A percentile compares a stretch with the other conserved stretches of the same genome.
phyloP scores from a whole-genome alignment of 53 echinoderm and acorn worm species.

The Mesocentrotus franciscanus region DNA sequence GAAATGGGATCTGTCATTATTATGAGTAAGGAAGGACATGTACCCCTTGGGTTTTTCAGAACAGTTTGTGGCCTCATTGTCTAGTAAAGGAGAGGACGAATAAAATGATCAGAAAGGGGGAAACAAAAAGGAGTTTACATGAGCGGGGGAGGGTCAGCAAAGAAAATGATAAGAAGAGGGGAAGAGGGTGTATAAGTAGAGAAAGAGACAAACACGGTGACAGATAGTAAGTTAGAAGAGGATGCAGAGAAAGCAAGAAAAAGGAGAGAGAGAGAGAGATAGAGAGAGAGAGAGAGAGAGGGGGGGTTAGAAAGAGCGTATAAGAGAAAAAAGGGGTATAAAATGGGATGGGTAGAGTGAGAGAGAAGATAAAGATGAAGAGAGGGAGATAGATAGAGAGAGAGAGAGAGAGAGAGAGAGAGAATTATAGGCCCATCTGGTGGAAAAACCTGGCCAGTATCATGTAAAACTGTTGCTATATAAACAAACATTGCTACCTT shows the following conservation, averaged over 20 bases:
- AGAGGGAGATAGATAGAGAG: too few relatives aligned
- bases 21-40: constrained; percentile 10
- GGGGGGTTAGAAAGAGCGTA: background rate
- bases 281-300: background rate
- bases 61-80: background rate
- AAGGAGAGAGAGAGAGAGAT: background rate
- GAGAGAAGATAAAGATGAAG: too few relatives aligned
- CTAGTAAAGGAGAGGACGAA: background rate
- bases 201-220: too few relatives aligned
- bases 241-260: background rate
- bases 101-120: background rate
- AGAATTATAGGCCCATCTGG: background rate
- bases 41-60: background rate
- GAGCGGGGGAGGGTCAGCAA: background rate
- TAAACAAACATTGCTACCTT: background rate
- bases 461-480: background rate
- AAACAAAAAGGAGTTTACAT: background rate
- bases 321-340: background rate
- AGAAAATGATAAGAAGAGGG: background rate
- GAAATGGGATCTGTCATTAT: constrained; percentile 27
- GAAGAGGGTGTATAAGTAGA: background rate
- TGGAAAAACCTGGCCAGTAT: background rate
- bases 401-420: too few relatives aligned
- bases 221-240: too few relatives aligned
- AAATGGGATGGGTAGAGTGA: too few relatives aligned